Evolutionary conservation across 2,113 vertebrate species (phyloP).

Genomic region (Physeter macrocephalus): DNA sequence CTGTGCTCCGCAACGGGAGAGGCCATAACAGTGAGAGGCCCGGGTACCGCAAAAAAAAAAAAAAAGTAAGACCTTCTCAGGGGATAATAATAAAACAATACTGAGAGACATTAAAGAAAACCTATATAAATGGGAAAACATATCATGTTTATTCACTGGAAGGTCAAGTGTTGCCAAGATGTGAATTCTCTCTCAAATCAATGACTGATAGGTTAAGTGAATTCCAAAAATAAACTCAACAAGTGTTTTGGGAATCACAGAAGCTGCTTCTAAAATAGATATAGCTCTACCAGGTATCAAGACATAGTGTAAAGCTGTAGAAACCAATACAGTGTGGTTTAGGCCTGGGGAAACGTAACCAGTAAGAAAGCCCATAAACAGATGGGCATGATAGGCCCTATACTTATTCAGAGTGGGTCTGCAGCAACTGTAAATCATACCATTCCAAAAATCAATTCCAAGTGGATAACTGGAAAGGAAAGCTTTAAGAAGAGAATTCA

Average conservation of each 20-base stretch:
- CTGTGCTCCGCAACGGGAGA: too few relatives aligned
- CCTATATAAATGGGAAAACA: neutral
- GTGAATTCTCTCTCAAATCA: neutral
- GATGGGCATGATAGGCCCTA: neutral
- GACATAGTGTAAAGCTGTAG: neutral
- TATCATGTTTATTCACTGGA: neutral
- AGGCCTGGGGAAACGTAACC: neutral
- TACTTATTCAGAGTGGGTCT: neutral
- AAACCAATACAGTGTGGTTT: neutral
- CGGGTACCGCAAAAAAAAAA: too few relatives aligned
- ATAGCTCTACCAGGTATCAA: neutral
- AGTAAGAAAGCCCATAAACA: neutral
- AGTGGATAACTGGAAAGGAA: neutral
- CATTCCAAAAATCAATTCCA: neutral
- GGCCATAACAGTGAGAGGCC: too few relatives aligned
- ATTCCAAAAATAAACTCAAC: neutral
- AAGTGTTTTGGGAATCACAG: neutral
- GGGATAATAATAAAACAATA: neutral
- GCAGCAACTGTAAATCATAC: neutral
- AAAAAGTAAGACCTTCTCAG: neutral
- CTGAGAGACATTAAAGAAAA: neutral
- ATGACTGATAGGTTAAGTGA: neutral
- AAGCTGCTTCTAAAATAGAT: neutral
- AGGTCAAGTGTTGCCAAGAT: neutral
- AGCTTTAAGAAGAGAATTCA: neutral